Evolutionary conservation across 2,888 invertebrate species (phyloP).

Genomic region (Microplitis manilae): DNA sequence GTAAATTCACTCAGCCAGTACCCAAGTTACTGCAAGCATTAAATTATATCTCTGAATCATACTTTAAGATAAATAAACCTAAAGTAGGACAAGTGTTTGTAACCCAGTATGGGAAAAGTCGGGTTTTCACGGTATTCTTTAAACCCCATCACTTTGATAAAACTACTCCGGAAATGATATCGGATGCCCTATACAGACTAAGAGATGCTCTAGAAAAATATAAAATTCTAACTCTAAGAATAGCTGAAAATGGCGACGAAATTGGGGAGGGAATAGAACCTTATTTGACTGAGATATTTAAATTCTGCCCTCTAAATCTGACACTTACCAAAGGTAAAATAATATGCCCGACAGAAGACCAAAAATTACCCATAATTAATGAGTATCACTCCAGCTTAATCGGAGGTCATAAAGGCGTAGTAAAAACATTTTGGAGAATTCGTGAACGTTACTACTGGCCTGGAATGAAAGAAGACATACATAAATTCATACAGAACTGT

Average conservation of each 20-base stretch:
- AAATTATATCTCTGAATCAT: neutral
- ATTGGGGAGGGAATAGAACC: neutral
- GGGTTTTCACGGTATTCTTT: constrained; percentile 15
- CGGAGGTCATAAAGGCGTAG: too few relatives aligned
- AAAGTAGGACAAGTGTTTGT: constrained; percentile 4
- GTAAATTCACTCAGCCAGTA: constrained; percentile 1
- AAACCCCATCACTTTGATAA: constrained; percentile 16
- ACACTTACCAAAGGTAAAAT: too few relatives aligned
- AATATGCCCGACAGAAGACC: too few relatives aligned
- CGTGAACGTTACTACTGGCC: too few relatives aligned
- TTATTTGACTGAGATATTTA: too few relatives aligned
- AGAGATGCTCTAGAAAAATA: neutral
- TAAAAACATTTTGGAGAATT: too few relatives aligned
- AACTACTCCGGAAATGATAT: neutral
- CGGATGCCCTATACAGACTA: neutral
- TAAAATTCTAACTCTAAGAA: neutral
- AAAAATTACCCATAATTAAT: too few relatives aligned
- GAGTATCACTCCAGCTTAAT: too few relatives aligned
- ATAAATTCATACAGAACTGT: too few relatives aligned
- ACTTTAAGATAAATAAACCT: neutral
- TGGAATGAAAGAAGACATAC: too few relatives aligned
- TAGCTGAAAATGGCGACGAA: neutral
- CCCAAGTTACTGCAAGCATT: constrained; percentile 23
- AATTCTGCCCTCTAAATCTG: too few relatives aligned
- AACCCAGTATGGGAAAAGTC: neutral